Evolutionary conservation across 2,888 invertebrate species (phyloP).

Genomic region (Drosophila histrio): DNA sequence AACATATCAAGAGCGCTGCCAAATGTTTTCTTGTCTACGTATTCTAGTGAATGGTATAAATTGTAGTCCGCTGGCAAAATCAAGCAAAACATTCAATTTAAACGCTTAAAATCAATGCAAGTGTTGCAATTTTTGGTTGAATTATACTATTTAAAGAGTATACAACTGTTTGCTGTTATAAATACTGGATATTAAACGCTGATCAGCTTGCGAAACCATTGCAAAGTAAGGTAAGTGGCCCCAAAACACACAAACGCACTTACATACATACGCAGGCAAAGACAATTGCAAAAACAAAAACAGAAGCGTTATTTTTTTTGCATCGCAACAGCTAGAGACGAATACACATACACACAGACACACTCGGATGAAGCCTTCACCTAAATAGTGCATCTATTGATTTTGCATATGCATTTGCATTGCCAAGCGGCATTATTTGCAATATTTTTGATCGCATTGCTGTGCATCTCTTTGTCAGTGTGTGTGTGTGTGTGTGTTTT

Average conservation of each 20-base stretch:
- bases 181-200: neutral
- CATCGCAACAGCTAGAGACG: conserved; percentile 22
- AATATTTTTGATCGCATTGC: conserved; percentile 20
- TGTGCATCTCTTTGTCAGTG: conserved; percentile 10
- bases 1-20: conserved; percentile 20
- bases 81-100: conserved; percentile 55
- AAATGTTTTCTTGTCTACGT: conserved; percentile 19
- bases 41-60: conserved; percentile 33
- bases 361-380: conserved; percentile 63
- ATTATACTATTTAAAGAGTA: neutral
- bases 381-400: conserved; percentile 69
- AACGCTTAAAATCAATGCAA: conserved; percentile 38
- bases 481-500: neutral
- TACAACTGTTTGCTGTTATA: neutral
- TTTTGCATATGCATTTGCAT: conserved; percentile 60
- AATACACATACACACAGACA: conserved; percentile 10
- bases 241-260: conserved; percentile 25
- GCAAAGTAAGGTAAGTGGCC: conserved; percentile 46
- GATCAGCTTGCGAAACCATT: conserved; percentile 10
- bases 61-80: conserved; percentile 52
- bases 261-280: conserved; percentile 21
- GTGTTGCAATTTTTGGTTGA: conserved; percentile 8
- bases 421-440: conserved; percentile 58
- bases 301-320: conserved; percentile 37
- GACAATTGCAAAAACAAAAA: conserved; percentile 50